phyloP scores from a whole-genome alignment of 2,888 invertebrate genomes.

The Chaitophorus viminalis region DNA sequence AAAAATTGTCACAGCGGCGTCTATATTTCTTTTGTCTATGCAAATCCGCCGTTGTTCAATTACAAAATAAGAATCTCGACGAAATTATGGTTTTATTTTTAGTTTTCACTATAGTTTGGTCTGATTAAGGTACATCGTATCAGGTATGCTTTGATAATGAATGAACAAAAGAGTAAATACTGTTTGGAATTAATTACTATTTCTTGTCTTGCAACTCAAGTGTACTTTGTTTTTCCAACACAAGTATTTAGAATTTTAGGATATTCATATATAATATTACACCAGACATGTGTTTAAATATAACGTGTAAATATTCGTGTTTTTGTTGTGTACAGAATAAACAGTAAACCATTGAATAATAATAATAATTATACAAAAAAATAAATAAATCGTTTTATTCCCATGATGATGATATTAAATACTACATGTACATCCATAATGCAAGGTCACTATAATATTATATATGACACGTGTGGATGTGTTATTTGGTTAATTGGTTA shows the following conservation, averaged over 20 bases:
- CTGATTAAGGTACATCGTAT: too few species aligned
- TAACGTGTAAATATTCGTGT: neutral
- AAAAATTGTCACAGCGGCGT: neutral
- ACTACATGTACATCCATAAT: neutral
- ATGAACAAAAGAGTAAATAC: conserved; percentile 45
- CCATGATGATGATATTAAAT: conserved; percentile 1
- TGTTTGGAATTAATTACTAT: conserved; percentile 24
- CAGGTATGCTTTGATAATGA: too few species aligned
- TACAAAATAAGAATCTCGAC: conserved; percentile 4
- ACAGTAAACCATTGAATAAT: neutral
- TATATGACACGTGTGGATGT: neutral
- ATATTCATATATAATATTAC: neutral
- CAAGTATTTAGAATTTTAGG: neutral
- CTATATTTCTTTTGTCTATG: conserved; percentile 13
- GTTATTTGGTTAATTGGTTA: conserved; percentile 3
- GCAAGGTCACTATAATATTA: conserved; percentile 8
- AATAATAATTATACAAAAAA: neutral
- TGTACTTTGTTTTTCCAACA: too few species aligned
- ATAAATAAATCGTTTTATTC: neutral
- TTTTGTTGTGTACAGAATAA: neutral
- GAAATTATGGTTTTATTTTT: neutral
- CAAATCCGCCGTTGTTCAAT: neutral
- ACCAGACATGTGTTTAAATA: neutral
- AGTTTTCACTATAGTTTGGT: conserved; percentile 22
- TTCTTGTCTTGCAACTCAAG: conserved; percentile 4